Base-by-base conservation (phyloP, 1,140 invertebrate species). In the Zaprionus inermis region DNA sequence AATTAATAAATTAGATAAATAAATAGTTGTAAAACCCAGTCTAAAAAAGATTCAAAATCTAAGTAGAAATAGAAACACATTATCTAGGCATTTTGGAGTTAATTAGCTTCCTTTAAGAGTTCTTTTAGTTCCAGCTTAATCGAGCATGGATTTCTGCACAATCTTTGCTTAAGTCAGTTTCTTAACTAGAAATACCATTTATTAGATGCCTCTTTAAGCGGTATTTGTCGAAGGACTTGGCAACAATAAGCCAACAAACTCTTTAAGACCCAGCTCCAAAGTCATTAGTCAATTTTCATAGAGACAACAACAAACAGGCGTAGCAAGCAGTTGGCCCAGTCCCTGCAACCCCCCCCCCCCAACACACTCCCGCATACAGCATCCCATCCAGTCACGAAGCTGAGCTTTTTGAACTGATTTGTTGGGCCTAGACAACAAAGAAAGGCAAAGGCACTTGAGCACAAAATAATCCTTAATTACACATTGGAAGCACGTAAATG, bases 381-480 rank as follows among this genome's bases (percentile, higher is more conserved):
- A 16, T 24, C 36, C 61, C 9, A 11, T 54, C 46, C 34, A 41
- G 71, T 55, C 82, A 85, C 83, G 83, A 79, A 79, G 79, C 79
- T 79, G 78, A 77, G 79, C 83, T 85, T 79, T 85, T 81, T 82
- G 79, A 85, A 85, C 82, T 85, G 82, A 85, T 85, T 85, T 85
- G 73, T 72, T 81, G 76, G 16, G 81, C 82, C 81, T 68, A 86
- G 82, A 86, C 83, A 85, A 85, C 74, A 61, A 77, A 54, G 59
- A 24, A 57, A 51, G 22, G 63, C 41, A 73, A 52, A 57, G 72
- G 72, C 83, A 86, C 83, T 86, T 86, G 79, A 83, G 83, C 83
- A 88, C 83, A 83, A 88, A 88, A 86, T 88, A 88, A 88, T 88
- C 83, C 83, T 88, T 88, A 88, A 88, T 88, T 88, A 88, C 83